Evolutionary conservation across 1,140 invertebrate species (phyloP).

Genomic region (Conus ventricosus): DNA sequence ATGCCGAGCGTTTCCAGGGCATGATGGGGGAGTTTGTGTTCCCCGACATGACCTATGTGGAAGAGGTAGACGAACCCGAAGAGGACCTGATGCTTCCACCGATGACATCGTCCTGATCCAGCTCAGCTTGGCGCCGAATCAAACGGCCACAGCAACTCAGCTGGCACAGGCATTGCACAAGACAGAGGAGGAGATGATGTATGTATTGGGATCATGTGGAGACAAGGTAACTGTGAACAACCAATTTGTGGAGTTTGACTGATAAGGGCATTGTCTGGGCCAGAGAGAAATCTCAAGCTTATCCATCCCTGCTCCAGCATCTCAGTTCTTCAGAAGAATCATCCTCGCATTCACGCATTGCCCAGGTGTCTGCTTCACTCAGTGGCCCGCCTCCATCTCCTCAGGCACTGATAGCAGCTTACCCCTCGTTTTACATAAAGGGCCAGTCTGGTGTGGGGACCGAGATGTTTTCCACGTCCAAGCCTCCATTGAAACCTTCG

Average conservation of each 20-base stretch:
- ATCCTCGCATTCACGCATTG: background rate
- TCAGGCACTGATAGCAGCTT: background rate
- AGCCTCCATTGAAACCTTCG: background rate
- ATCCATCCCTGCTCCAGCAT: background rate
- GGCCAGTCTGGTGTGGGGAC: background rate
- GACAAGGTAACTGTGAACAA: background rate
- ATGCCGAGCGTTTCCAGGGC: background rate
- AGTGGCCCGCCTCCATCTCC: background rate
- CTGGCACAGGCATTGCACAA: background rate
- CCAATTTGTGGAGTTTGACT: slow-evolving; percentile 12
- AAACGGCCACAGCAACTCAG: background rate
- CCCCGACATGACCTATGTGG: background rate
- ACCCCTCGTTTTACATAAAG: background rate
- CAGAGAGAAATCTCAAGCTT: background rate
- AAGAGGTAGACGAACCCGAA: slow-evolving; percentile 6
- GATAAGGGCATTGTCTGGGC: background rate
- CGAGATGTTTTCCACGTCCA: background rate
- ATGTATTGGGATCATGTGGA: background rate
- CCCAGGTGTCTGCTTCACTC: background rate
- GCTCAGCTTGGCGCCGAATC: background rate
- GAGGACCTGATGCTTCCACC: background rate
- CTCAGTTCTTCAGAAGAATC: background rate
- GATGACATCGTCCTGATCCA: background rate
- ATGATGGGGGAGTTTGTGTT: background rate
- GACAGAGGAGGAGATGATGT: background rate